These are phyloP conservation scores for Petrolisthes cinctipes DNA, from an alignment of 2,888 invertebrate species.

Conservation along the genomic window DNA sequence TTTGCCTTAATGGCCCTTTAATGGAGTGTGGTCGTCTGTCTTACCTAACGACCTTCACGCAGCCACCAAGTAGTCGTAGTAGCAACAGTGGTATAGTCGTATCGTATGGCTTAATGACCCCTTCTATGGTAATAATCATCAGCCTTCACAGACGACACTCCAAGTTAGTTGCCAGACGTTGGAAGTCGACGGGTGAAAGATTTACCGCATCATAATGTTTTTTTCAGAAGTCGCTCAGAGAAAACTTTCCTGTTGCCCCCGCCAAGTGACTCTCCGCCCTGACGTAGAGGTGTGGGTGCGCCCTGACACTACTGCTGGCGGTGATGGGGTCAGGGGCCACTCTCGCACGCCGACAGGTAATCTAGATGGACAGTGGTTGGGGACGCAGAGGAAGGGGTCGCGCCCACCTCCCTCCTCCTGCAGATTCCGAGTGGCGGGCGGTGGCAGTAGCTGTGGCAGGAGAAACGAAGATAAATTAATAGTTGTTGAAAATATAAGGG, in stretches of 20 bases:
- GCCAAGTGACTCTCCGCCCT: conserved; percentile 45
- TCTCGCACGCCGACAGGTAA: conserved; percentile 40
- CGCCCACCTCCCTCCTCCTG: conserved; percentile 40
- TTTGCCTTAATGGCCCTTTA: too few relatives aligned
- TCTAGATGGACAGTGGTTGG: conserved; percentile 47
- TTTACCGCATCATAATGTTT: too few relatives aligned
- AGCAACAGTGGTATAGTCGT: too few relatives aligned
- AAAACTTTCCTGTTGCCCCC: conserved; percentile 48
- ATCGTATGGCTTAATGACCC: too few relatives aligned
- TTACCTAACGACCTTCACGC: too few relatives aligned
- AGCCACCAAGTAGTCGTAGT: too few relatives aligned
- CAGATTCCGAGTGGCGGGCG: conserved; percentile 30
- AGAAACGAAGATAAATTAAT: not conserved
- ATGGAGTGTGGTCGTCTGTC: too few relatives aligned
- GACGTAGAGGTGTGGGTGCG: conserved; percentile 52
- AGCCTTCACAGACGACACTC: too few relatives aligned
- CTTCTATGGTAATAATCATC: too few relatives aligned
- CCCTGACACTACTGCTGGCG: conserved; percentile 11
- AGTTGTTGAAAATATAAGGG: not conserved
- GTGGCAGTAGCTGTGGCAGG: conserved; percentile 38
- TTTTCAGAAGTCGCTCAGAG: conserved; percentile 29
- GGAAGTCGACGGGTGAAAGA: too few relatives aligned
- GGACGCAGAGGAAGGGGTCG: conserved; percentile 32
- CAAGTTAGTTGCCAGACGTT: too few relatives aligned
- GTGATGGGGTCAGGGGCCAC: not conserved